Base-by-base conservation (phyloP, 2,888 invertebrate species). In the Norana najaformis region DNA sequence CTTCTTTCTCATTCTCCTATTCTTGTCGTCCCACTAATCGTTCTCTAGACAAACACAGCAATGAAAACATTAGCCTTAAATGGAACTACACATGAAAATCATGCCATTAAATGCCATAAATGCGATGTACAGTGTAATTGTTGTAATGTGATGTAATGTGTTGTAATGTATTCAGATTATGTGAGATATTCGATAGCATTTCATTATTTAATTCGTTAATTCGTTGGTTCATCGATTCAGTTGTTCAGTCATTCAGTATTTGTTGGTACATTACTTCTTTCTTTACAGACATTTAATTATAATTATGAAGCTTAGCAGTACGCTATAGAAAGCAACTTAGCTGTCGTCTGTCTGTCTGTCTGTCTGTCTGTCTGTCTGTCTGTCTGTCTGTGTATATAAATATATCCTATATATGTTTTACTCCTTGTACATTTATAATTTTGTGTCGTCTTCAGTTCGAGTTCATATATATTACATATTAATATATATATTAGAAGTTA, bases 51-150 rank as follows among this genome's bases (percentile, higher is more conserved):
- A 69, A 69, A 69, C 69, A 69, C 69, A 30, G 69, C 69, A 4
- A 30, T 30, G 69, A 30, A 69, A 69, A 69, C 69, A 69, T n/a
- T 69, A 69, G n/a, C 69, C 69, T 69, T n/a, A n/a, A n/a, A 30
- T n/a, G 69, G 30, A 69, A 69, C n/a, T n/a, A 69, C 69, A 69
- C 69, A 69, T 69, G 69, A n/a, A n/a, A 69, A n/a, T 69, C 69
- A 8, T n/a, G 23, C 1, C 30, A n/a, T 69, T n/a, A 69, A 69
- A 69, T 69, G 69, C n/a, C 69, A 69, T 69, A n/a, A 69, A n/a
- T 69, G n/a, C 69, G 69, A 69, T 69, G 69, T 69, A n/a, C 1
- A 4, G 20, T 47, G 18, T 47, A 4, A 3, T 69, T n/a, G 69
- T 69, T n/a, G 69, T n/a, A 69, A 69, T n/a, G 69, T 2, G 3